Evolutionary conservation across 2,797 vertebrate genomes (phyloP).

Genomic region (Stomatorhinus walkeri): DNA sequence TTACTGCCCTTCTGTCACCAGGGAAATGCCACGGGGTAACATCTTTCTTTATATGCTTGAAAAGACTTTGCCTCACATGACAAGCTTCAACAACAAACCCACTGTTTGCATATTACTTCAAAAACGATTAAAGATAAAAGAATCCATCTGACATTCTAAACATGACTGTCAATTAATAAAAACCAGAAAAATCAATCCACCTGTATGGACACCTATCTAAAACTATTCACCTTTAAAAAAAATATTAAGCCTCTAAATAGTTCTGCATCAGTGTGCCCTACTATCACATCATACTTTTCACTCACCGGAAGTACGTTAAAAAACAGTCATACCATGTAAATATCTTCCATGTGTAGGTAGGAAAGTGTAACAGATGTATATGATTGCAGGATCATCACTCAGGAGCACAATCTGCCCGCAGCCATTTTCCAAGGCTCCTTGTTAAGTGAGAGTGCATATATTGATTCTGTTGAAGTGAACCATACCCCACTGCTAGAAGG

Average conservation of each 20-base stretch:
- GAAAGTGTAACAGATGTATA: background rate
- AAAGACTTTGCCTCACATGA: background rate
- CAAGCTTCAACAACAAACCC: background rate
- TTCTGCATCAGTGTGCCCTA: background rate
- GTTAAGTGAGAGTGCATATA: background rate
- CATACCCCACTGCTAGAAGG: background rate
- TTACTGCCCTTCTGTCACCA: background rate
- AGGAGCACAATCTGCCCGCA: background rate
- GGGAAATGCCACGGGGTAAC: background rate
- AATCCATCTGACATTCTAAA: background rate
- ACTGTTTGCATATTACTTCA: background rate
- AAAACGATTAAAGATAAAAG: background rate
- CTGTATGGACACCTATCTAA: background rate
- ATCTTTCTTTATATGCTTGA: background rate
- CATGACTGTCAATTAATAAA: constrained; percentile 6
- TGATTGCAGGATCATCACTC: background rate
- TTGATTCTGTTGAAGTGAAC: background rate
- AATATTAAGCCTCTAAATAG: background rate
- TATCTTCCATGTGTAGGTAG: background rate
- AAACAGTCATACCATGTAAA: background rate
- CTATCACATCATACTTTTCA: background rate
- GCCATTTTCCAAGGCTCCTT: constrained; percentile 8
- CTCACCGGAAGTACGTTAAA: background rate
- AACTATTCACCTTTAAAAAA: background rate
- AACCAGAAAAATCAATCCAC: background rate